phyloP scores from a whole-genome alignment of 37 sponge, comb jelly and placozoan species.

The Aphrocallistes beatrix region DNA sequence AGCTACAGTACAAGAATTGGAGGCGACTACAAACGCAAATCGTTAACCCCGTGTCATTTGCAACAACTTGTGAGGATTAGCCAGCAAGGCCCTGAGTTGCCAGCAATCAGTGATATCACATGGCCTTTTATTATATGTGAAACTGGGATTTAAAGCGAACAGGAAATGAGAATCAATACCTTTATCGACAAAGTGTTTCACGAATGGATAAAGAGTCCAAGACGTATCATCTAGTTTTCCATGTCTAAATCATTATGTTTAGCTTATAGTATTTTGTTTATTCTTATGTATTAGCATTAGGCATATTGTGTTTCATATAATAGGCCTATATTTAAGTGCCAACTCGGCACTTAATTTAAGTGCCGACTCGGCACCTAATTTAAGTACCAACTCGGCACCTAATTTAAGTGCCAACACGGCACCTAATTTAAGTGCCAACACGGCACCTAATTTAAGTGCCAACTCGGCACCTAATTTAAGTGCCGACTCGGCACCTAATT shows the following conservation, averaged over 20 bases:
- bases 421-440: not conserved
- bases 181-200: not conserved
- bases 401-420: too few species aligned
- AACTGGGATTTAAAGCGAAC: not conserved
- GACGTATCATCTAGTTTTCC: not conserved
- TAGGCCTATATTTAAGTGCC: not conserved
- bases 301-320: not conserved
- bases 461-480: not conserved
- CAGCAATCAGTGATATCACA: not conserved
- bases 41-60: not conserved
- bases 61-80: not conserved
- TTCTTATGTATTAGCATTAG: not conserved
- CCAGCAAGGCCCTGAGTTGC: not conserved
- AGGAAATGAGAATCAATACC: not conserved
- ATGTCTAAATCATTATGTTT: not conserved
- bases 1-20: not conserved
- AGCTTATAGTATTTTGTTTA: not conserved
- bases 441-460: too few species aligned
- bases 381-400: not conserved
- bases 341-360: not conserved
- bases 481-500: not conserved
- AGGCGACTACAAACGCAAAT: not conserved
- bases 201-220: not conserved
- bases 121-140: not conserved
- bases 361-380: not conserved